A percentile compares a stretch with the other conserved stretches of the same genome.
phyloP scores from a whole-genome alignment of 1,140 invertebrate species.

The Pseudobourletiella spinata region DNA sequence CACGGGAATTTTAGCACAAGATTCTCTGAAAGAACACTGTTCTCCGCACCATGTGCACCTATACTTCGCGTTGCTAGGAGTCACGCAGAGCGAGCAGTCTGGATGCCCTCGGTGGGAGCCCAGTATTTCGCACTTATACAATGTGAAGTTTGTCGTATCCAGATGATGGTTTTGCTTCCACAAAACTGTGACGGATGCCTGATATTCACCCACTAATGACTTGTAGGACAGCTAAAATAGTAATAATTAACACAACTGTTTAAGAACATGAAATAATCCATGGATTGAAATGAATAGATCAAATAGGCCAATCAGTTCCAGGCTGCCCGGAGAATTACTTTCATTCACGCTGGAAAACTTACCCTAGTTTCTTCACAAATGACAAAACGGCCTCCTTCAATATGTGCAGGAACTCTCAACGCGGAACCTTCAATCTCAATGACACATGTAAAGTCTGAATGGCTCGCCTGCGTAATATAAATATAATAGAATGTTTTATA shows the following conservation, averaged over 20 bases:
- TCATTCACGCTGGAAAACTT: too few species aligned
- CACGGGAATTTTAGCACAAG: slow-evolving; percentile 60
- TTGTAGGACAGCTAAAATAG: slow-evolving; percentile 73
- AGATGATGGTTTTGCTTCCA: slow-evolving; percentile 90
- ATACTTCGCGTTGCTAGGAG: slow-evolving; percentile 68
- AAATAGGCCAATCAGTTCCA: too few species aligned
- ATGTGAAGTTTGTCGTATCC: slow-evolving; percentile 74
- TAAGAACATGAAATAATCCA: too few species aligned
- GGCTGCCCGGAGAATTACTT: too few species aligned
- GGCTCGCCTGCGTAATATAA: slow-evolving; percentile 53
- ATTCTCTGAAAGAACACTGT: slow-evolving; percentile 72
- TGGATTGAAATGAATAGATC: too few species aligned
- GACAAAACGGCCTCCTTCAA: slow-evolving; percentile 69
- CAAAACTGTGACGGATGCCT: slow-evolving; percentile 77
- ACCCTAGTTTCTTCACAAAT: slow-evolving; percentile 80
- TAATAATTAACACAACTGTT: neutral
- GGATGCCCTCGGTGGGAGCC: slow-evolving; percentile 83
- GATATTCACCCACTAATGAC: slow-evolving; percentile 70
- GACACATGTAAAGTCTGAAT: slow-evolving; percentile 81
- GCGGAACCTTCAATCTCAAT: slow-evolving; percentile 83
- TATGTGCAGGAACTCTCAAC: slow-evolving; percentile 73
- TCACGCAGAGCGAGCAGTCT: slow-evolving; percentile 89
- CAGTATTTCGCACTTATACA: slow-evolving; percentile 90
- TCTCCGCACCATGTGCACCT: slow-evolving; percentile 87
- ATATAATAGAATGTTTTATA: too few species aligned